phyloP scores from a whole-genome alignment of 2,113 vertebrate genomes.

The Chiloscyllium plagiosum region DNA sequence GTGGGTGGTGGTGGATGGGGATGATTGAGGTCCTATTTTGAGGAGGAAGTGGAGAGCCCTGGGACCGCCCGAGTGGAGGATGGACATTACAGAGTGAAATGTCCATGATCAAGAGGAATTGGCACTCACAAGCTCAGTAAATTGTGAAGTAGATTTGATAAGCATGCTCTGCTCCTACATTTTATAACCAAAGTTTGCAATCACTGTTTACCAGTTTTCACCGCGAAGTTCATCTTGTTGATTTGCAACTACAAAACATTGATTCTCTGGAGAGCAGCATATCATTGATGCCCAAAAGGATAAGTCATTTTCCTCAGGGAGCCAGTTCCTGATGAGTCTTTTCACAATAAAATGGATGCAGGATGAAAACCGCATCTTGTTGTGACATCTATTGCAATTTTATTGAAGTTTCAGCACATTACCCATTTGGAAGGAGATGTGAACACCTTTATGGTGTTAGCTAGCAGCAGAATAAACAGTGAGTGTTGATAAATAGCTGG shows the following conservation, averaged over 20 bases:
- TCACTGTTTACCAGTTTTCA: neutral
- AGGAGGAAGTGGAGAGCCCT: too few species aligned
- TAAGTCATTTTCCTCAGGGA: neutral
- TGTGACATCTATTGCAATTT: neutral
- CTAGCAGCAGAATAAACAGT: neutral
- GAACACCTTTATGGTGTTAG: neutral
- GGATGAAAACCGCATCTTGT: neutral
- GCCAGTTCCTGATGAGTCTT: neutral
- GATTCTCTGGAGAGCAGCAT: neutral
- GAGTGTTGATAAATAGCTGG: neutral
- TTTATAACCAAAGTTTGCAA: neutral
- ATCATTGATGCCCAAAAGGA: neutral
- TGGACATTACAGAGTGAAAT: too few species aligned
- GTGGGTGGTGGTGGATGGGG: too few species aligned
- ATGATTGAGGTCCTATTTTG: too few species aligned
- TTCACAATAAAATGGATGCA: neutral
- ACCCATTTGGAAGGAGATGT: neutral
- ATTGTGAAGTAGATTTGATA: too few species aligned
- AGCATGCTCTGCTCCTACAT: too few species aligned
- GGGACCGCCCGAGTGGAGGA: too few species aligned
- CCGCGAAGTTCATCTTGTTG: neutral
- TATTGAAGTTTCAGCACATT: conserved; percentile 1
- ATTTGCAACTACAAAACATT: neutral
- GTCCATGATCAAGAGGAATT: too few species aligned
- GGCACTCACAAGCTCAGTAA: too few species aligned